phyloP scores from a whole-genome alignment of 2,888 invertebrate genomes.

The Drosophila leonis region DNA sequence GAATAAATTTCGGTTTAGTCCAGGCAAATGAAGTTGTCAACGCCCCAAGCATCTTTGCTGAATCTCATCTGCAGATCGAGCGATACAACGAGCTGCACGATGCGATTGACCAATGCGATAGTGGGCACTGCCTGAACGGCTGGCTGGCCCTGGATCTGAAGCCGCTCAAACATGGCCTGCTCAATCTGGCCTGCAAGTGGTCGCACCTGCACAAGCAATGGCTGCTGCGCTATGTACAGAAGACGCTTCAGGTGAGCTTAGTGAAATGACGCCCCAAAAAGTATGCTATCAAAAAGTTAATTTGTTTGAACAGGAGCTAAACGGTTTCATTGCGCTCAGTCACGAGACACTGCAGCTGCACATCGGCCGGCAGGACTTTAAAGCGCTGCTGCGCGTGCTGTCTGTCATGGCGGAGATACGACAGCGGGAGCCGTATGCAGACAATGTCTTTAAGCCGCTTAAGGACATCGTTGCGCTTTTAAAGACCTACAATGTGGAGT shows the following conservation, averaged over 20 bases:
- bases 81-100: constrained; percentile 83
- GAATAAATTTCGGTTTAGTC: constrained; percentile 67
- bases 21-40: constrained; percentile 67
- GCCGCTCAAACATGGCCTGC: constrained; percentile 92
- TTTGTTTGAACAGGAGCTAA: constrained; percentile 87
- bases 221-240: constrained; percentile 92
- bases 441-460: constrained; percentile 95
- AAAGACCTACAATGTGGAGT: constrained; percentile 93
- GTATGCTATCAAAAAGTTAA: constrained; percentile 8
- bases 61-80: constrained; percentile 77
- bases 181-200: constrained; percentile 96
- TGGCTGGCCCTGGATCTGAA: constrained; percentile 93
- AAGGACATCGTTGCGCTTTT: constrained; percentile 94
- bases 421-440: constrained; percentile 91
- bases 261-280: neutral
- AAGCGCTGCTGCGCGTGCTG: constrained; percentile 93
- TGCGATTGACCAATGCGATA: constrained; percentile 82
- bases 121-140: constrained; percentile 88
- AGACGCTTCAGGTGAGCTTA: constrained; percentile 86
- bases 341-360: constrained; percentile 90
- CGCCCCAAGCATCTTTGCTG: constrained; percentile 28
- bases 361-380: constrained; percentile 93
- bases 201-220: constrained; percentile 94
- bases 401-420: constrained; percentile 89
- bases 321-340: constrained; percentile 91